Evolutionary conservation across 2,797 vertebrate species (phyloP).

Genomic region (Psittacula derbiana): DNA sequence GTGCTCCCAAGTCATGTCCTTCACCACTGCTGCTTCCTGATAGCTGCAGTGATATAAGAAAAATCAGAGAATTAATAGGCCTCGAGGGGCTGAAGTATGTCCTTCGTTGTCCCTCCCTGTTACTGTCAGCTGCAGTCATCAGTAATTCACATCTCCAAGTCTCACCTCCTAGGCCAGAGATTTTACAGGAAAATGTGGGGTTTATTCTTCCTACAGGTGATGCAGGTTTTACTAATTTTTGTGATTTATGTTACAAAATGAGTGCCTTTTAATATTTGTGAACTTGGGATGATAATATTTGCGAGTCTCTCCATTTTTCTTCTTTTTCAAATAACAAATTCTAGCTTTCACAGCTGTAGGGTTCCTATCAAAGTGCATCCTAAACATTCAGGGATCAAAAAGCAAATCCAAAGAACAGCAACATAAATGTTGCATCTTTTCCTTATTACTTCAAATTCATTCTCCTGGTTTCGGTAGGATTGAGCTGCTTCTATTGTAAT

Average conservation of each 20-base stretch:
- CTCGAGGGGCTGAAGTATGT: not conserved
- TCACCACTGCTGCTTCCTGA: not conserved
- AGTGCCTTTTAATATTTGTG: not conserved
- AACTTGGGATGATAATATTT: not conserved
- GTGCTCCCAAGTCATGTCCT: not conserved
- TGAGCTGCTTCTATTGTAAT: not conserved
- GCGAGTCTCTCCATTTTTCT: not conserved
- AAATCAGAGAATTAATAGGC: not conserved
- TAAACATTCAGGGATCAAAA: not conserved
- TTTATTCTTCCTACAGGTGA: not conserved
- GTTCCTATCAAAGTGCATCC: not conserved
- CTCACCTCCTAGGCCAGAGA: not conserved
- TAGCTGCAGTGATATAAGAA: not conserved
- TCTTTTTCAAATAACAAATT: not conserved
- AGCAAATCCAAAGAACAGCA: not conserved
- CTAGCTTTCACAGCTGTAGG: not conserved
- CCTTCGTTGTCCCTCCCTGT: not conserved
- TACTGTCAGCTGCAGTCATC: not conserved
- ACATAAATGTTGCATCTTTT: not conserved
- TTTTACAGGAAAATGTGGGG: not conserved
- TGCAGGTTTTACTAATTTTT: not conserved
- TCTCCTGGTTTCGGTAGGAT: not conserved
- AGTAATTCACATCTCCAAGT: not conserved
- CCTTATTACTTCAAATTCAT: not conserved
- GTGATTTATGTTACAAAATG: not conserved